Base-by-base conservation (phyloP, 2,888 invertebrate species). In the Eupeodes latifasciatus region DNA sequence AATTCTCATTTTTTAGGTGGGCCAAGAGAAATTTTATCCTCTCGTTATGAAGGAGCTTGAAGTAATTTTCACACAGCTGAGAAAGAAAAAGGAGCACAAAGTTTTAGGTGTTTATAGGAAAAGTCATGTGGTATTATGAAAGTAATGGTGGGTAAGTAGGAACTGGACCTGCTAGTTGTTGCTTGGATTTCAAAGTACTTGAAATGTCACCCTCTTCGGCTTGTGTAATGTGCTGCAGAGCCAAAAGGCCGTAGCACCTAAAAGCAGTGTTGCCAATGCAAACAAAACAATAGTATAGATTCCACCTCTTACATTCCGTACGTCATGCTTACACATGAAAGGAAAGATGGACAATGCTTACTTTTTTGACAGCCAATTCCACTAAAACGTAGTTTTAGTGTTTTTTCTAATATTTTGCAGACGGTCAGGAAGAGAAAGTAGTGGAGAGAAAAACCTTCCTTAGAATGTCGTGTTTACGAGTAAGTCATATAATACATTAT, bases 401-500 rank as follows among this genome's bases (percentile, higher is more conserved):
- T 11, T 16, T 44, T 36, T 16, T 53, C 53, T 51, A 44, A 12
- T 64, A 44, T 36, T 66, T 49, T 49, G 69, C 57, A 51, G 55
- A 36, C 75, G 34, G 49, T 19, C 75, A 71, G 86, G 82, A 86
- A 82, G 79, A 71, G 86, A 82, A 86, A 82, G 79, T 86, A 79
- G 79, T 82, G 82, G 82, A 77, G 59, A 74, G 59, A 78, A 53
- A 66, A 77, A 64, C 61, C 49, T 47, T 69, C 36, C 62, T 81
- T 71, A 66, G 78, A 81, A 78, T 40, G 75, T 87, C 80, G 47
- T 83, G 83, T 83, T 64, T 80, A 47, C 49, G 51, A 78, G 78
- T 78, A 76, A 44, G 71, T 57, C 64, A 72, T 80, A 76, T 51
- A 57, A 66, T 72, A 72, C 47, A 14, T 51, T 67, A 64, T 40